phyloP scores from a whole-genome alignment of 2,113 vertebrate genomes.

The Pardalotus punctatus region DNA sequence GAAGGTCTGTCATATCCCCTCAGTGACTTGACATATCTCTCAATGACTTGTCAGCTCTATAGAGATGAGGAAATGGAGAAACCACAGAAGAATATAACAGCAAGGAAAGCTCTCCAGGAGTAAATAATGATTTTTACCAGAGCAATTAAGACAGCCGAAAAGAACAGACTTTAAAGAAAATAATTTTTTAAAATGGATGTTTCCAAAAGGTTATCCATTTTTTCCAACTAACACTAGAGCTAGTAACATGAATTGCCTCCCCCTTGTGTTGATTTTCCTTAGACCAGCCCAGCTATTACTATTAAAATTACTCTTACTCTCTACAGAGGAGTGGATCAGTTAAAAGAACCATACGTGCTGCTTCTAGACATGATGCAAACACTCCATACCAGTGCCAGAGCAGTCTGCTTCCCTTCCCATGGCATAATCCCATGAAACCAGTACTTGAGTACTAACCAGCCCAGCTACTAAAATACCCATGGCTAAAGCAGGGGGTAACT shows the following conservation, averaged over 20 bases:
- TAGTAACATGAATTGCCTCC: background rate
- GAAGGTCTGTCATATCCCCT: background rate
- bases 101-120: background rate
- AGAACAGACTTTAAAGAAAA: background rate
- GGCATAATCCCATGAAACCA: background rate
- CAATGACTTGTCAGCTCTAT: background rate
- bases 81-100: background rate
- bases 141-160: background rate
- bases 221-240: background rate
- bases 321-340: background rate
- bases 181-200: accelerated
- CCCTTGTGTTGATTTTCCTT: background rate
- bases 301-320: background rate
- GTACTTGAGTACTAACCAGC: background rate
- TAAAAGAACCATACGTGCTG: background rate
- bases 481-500: background rate
- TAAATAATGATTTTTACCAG: background rate
- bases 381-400: background rate
- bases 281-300: background rate
- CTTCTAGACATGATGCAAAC: background rate
- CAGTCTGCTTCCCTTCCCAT: background rate
- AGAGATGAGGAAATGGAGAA: background rate
- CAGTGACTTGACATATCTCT: background rate
- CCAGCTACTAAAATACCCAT: background rate
- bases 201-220: background rate